These are phyloP conservation scores for Brevipalpus yothersi DNA, from an alignment of 1,140 invertebrate genomes.

Conservation along the genomic window DNA sequence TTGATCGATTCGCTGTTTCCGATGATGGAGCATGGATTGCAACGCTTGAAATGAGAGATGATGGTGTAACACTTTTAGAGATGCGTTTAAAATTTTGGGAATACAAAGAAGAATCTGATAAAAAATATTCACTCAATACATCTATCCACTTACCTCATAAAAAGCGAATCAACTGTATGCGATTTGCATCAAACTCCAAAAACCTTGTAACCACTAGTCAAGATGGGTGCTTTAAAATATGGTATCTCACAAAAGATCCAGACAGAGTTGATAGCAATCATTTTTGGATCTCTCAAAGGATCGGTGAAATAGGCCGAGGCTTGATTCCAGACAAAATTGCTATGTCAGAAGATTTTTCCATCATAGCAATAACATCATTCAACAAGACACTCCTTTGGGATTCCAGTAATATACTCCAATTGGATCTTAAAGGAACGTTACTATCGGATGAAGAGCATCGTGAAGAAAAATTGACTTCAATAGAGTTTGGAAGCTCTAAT, in stretches of 20 bases:
- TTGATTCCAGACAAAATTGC: constrained; percentile 27
- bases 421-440: background rate
- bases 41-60: constrained; percentile 40
- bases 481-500: background rate
- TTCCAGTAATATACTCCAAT: constrained; percentile 8
- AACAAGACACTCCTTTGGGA: constrained; percentile 42
- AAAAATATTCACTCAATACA: constrained; percentile 36
- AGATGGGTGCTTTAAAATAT: constrained; percentile 46
- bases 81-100: constrained; percentile 53
- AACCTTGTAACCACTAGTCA: constrained; percentile 31
- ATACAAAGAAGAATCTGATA: constrained; percentile 19
- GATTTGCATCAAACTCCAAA: constrained; percentile 30
- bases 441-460: background rate
- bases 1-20: constrained; percentile 38
- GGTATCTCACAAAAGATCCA: constrained; percentile 25
- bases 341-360: constrained; percentile 48
- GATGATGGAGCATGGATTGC: constrained; percentile 44
- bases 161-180: constrained; percentile 28
- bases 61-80: constrained; percentile 30
- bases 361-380: constrained; percentile 41
- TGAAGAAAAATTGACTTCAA: background rate
- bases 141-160: constrained; percentile 44
- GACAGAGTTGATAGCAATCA: constrained; percentile 15
- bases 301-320: constrained; percentile 32
- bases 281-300: constrained; percentile 36